Evolutionary conservation across 2,888 invertebrate genomes (phyloP).

Genomic region (Rugalucina vietnamica): DNA sequence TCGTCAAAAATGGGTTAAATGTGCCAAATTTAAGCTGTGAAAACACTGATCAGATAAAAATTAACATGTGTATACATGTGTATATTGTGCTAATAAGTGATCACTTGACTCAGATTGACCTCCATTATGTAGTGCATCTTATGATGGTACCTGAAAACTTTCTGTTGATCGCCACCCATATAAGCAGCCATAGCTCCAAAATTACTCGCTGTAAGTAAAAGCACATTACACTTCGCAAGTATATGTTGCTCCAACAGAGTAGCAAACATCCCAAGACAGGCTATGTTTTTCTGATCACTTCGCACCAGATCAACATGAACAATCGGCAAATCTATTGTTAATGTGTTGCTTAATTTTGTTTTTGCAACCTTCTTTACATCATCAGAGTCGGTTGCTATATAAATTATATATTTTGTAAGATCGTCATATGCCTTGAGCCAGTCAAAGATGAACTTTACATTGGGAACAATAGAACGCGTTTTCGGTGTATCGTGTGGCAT

Average conservation of each 20-base stretch:
- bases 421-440: constrained; percentile 23
- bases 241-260: constrained; percentile 32
- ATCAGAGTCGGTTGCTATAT: constrained; percentile 45
- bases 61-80: too few species aligned
- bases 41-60: too few species aligned
- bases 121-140: too few species aligned
- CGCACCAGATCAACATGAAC: constrained; percentile 32
- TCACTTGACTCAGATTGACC: too few species aligned
- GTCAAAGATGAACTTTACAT: constrained; percentile 2
- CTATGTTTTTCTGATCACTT: not conserved
- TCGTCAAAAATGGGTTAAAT: too few species aligned
- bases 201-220: constrained; percentile 40
- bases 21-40: too few species aligned
- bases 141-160: too few species aligned
- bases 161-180: constrained; percentile 11
- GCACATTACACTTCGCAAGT: constrained; percentile 25
- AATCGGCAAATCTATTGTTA: constrained; percentile 6
- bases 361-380: not conserved
- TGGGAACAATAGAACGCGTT: not conserved
- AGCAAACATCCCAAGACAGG: constrained; percentile 26
- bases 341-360: not conserved
- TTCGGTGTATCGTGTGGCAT: constrained; percentile 22
- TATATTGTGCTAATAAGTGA: too few species aligned
- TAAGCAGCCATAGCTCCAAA: constrained; percentile 43
- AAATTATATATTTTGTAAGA: constrained; percentile 1